Evolutionary conservation across 2,113 vertebrate genomes (phyloP), one percentile per base, ranked within the genome.

Genomic region (Psittacula cyanocephala): DNA sequence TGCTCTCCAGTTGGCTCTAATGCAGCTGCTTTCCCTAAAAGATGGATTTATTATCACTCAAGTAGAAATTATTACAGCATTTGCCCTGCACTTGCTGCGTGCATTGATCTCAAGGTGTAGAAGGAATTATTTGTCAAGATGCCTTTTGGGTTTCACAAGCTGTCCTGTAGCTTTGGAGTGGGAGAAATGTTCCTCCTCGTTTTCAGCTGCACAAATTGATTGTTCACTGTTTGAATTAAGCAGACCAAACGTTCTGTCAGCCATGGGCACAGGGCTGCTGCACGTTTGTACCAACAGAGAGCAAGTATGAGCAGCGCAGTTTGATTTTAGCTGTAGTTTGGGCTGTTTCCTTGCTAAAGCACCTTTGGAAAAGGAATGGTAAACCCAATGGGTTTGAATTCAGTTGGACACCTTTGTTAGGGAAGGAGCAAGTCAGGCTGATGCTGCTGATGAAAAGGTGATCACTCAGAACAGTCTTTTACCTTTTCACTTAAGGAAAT

Each of bases 41-140:
- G 60, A 81, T 87, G 60, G 82, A 96, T 96, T 96, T 96, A 94
- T 78, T 94, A 86, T 88, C 68, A 55, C 76, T 94, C 70, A 41
- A 78, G 68, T 64, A 49, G 89, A 86, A 95, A 88, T 86, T 57
- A 88, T 86, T 85, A 57, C 39, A 62, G 28, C 49, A 9, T 94
- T 95, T 84, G 14, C 75, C 46, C 91, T 69, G 4, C 7, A 46
- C 69, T 90, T 47, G 70, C 86, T 67, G 68, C 41, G 20, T 33
- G 71, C 55, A 28, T 80, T 22, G 31, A 59, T 91, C 91, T 63
- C 59, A 62, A 91, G 86, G 85, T 5, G 46, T n/a, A 23, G 33
- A 88, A 95, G 41, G 50, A 93, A 80, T 89, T 24, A 89, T 89
- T 89, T 96, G 79, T 93, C 81, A 77, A 12, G 65, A 62, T 49